These are phyloP conservation scores for Lepeophtheirus nordmannii DNA, from an alignment of 2,888 invertebrate genomes.

Conservation along the genomic window DNA sequence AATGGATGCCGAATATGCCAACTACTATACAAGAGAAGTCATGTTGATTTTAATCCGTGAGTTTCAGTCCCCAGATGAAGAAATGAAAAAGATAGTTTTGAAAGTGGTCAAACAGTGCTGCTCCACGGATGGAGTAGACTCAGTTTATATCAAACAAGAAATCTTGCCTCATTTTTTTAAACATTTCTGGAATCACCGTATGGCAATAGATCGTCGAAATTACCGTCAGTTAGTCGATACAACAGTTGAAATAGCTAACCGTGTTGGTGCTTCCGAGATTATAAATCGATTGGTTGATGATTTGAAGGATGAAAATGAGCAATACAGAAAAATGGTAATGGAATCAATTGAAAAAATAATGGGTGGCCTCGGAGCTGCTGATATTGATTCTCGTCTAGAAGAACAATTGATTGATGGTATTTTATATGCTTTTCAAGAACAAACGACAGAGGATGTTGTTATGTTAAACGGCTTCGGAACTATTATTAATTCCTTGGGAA, in stretches of 20 bases:
- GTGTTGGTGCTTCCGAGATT: constrained; percentile 98
- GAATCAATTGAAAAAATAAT: constrained; percentile 98
- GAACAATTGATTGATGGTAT: constrained; percentile 99
- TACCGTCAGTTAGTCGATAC: constrained; percentile 95
- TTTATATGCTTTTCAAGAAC: constrained; percentile 67
- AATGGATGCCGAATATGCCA: constrained; percentile 99
- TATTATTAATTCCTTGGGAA: constrained; percentile 91
- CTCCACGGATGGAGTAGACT: constrained; percentile 97
- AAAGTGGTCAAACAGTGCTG: constrained; percentile 99
- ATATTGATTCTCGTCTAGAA: constrained; percentile 91
- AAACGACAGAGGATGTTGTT: constrained; percentile 61
- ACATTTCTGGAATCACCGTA: constrained; percentile 99
- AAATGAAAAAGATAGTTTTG: constrained; percentile 99
- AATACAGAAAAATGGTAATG: constrained; percentile 99
- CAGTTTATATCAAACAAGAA: constrained; percentile 97
- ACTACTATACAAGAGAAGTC: constrained; percentile 98
- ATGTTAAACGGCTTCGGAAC: constrained; percentile 99
- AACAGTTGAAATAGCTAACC: constrained; percentile 98
- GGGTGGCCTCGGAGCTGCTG: constrained; percentile 90
- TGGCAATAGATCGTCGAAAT: constrained; percentile 95
- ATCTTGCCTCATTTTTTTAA: constrained; percentile 96
- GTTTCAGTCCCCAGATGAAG: constrained; percentile 98
- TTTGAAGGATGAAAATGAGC: constrained; percentile 97
- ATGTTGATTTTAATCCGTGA: constrained; percentile 97
- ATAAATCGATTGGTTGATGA: constrained; percentile 97